Evolutionary conservation across 2,888 invertebrate species (phyloP).

Genomic region (Amblyjoppa fuscipennis): DNA sequence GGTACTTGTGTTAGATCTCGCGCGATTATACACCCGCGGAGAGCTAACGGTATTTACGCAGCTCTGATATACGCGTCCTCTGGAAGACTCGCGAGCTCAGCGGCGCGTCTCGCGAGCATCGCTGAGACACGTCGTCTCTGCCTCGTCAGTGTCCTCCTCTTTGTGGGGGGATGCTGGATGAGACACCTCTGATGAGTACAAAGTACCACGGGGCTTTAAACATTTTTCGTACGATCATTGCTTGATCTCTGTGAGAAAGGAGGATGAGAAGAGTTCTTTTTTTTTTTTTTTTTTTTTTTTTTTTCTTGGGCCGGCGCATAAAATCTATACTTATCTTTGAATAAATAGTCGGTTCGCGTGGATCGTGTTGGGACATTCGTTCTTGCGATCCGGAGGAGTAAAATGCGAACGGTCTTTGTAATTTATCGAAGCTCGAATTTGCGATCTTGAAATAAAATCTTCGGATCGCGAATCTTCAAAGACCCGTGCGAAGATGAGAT

Average conservation of each 20-base stretch:
- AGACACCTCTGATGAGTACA: constrained; percentile 67
- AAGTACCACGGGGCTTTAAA: constrained; percentile 57
- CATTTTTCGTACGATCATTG: constrained; percentile 48
- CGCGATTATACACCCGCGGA: constrained; percentile 39
- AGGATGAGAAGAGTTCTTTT: constrained; percentile 23
- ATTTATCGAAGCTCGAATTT: constrained; percentile 39
- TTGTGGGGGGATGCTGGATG: constrained; percentile 49
- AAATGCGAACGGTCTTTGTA: constrained; percentile 6
- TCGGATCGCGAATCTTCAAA: neutral
- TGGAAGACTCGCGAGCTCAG: neutral
- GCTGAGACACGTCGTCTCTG: neutral
- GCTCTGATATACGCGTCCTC: constrained; percentile 61
- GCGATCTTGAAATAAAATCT: constrained; percentile 9
- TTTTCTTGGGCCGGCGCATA: constrained; percentile 1
- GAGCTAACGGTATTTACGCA: constrained; percentile 56
- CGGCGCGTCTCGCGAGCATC: constrained; percentile 17
- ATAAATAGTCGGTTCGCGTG: constrained; percentile 33
- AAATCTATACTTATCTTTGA: constrained; percentile 62
- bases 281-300: neutral
- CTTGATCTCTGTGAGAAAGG: constrained; percentile 49
- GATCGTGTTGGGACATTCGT: constrained; percentile 13
- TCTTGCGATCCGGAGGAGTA: constrained; percentile 26
- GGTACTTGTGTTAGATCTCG: constrained; percentile 54
- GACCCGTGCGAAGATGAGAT: neutral
- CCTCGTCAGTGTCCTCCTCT: constrained; percentile 9